These are phyloP conservation scores for Sarcophaga bullata DNA, from an alignment of 1,140 invertebrate genomes.

Conservation along the genomic window DNA sequence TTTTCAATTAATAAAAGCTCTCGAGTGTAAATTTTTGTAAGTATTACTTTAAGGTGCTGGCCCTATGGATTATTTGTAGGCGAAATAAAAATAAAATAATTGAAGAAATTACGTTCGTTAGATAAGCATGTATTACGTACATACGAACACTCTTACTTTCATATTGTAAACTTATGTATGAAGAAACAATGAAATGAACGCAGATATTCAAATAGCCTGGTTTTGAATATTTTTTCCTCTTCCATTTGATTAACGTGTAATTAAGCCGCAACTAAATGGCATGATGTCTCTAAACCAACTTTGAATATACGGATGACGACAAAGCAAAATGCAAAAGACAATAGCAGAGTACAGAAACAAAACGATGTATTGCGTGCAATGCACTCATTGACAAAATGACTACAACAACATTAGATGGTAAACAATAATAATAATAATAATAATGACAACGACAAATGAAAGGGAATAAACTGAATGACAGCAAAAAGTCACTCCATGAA, in stretches of 20 bases:
- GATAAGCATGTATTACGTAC: no score
- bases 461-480: background rate
- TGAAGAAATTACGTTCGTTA: no score
- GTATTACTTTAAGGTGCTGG: no score
- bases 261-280: background rate
- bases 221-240: no score
- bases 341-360: background rate
- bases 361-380: conserved; percentile 16
- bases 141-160: no score
- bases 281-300: background rate
- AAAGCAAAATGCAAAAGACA: background rate
- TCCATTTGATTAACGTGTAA: background rate
- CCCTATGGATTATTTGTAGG: no score
- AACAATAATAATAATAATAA: background rate
- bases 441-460: background rate
- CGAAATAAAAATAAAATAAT: no score
- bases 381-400: conserved; percentile 23
- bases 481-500: background rate
- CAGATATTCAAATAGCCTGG: no score
- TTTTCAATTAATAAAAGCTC: no score
- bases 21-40: no score
- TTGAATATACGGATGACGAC: background rate
- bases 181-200: background rate
- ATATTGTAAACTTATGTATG: background rate
- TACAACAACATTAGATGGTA: conserved; percentile 10